These are phyloP conservation scores for Poicephalus meyeri DNA, from an alignment of 2,113 vertebrate species.

Conservation along the genomic window DNA sequence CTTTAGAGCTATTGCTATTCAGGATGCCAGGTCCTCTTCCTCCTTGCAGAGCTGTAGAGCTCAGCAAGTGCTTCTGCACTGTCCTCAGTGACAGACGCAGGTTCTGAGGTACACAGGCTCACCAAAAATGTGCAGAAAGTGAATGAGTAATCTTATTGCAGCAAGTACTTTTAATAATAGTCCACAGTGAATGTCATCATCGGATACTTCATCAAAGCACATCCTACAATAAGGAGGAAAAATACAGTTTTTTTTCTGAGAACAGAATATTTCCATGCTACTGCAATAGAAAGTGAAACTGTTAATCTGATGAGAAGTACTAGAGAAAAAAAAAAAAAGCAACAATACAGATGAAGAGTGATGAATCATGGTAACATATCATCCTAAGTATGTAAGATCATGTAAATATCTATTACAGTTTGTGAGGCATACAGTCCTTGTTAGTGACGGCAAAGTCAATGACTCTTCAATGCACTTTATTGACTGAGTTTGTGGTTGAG, in stretches of 20 bases:
- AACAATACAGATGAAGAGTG: background rate
- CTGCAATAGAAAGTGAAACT: background rate
- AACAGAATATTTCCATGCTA: background rate
- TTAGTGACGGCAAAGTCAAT: background rate
- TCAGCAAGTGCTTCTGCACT: background rate
- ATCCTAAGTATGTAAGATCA: background rate
- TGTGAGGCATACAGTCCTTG: background rate
- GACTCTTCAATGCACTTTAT: background rate
- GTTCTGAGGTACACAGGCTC: background rate
- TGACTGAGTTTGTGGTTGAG: background rate
- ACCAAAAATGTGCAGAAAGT: background rate
- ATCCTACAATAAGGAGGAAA: background rate
- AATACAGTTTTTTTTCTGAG: background rate
- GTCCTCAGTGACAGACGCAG: background rate
- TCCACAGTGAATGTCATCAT: background rate
- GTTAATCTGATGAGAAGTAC: background rate
- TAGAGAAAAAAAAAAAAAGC: background rate
- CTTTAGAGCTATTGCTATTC: background rate
- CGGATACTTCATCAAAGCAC: background rate
- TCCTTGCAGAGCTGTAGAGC: background rate
- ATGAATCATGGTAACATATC: background rate
- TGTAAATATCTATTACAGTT: background rate
- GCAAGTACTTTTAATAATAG: slow-evolving; percentile 40
- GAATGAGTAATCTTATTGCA: background rate
- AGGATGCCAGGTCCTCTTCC: background rate